A percentile compares a stretch with the other conserved stretches of the same genome.
phyloP scores from a whole-genome alignment of 2,888 invertebrate species.

The Drosophila rellima region DNA sequence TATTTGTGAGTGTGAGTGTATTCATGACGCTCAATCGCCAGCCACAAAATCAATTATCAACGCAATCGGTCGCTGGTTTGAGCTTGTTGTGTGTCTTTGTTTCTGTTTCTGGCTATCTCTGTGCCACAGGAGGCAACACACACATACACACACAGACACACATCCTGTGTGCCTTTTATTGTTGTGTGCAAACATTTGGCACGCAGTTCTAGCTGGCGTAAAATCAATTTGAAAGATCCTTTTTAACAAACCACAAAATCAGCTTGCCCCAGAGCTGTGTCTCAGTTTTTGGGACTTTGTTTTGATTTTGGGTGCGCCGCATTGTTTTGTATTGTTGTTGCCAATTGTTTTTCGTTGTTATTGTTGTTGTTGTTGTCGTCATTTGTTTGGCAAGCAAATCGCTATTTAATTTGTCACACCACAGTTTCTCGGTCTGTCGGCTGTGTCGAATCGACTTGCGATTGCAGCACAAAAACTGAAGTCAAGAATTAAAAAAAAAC shows the following conservation, averaged over 20 bases:
- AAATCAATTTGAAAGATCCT: constrained; percentile 78
- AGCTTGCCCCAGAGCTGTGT: constrained; percentile 43
- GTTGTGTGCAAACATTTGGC: constrained; percentile 65
- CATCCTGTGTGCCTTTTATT: constrained; percentile 31
- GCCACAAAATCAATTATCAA: constrained; percentile 84
- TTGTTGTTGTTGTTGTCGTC: constrained; percentile 27
- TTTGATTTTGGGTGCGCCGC: constrained; percentile 64
- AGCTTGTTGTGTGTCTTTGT: neutral
- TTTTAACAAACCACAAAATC: constrained; percentile 71
- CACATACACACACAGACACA: constrained; percentile 48
- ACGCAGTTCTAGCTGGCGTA: constrained; percentile 69
- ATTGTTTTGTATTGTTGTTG: constrained; percentile 29
- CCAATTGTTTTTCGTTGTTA: constrained; percentile 30
- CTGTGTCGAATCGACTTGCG: constrained; percentile 64
- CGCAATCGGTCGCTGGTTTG: constrained; percentile 54
- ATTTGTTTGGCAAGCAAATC: constrained; percentile 54
- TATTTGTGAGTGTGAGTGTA: constrained; percentile 10
- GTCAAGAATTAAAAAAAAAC: neutral
- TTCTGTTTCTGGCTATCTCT: constrained; percentile 8
- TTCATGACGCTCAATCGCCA: constrained; percentile 63
- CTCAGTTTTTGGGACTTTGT: constrained; percentile 59
- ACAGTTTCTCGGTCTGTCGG: constrained; percentile 22
- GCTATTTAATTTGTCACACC: constrained; percentile 76
- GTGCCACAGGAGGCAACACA: constrained; percentile 31
- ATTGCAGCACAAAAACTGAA: constrained; percentile 7